Percentiles rank a stretch among this genome's conserved stretches.
These are phyloP conservation scores for Hyposoter didymator DNA, from an alignment of 2,888 invertebrate species.

Conservation along the genomic window DNA sequence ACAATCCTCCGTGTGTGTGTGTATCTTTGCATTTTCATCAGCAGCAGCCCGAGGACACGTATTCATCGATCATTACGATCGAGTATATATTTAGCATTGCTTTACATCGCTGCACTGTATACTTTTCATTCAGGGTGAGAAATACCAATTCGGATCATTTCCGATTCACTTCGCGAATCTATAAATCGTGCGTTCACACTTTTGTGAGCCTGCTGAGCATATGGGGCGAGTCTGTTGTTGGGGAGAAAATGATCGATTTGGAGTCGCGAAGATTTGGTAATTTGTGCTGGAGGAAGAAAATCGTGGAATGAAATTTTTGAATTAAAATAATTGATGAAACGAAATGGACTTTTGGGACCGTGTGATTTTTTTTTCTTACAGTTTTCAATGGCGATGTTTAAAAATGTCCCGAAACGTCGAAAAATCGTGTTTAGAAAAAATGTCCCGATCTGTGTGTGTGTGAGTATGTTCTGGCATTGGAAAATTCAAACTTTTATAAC, in stretches of 20 bases:
- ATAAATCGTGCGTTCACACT: not conserved
- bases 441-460: too few species aligned
- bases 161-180: not conserved
- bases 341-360: not conserved
- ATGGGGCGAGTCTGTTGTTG: not conserved
- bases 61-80: constrained; percentile 27
- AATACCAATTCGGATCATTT: not conserved
- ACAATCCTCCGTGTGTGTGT: not conserved
- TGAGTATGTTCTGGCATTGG: too few species aligned
- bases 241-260: not conserved
- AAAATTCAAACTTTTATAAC: too few species aligned
- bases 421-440: too few species aligned
- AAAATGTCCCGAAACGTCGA: too few species aligned
- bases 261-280: not conserved
- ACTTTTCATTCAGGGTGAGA: not conserved
- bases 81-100: not conserved
- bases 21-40: constrained; percentile 11
- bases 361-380: too few species aligned
- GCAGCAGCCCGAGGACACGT: not conserved
- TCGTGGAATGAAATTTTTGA: too few species aligned
- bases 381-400: too few species aligned
- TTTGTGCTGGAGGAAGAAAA: too few species aligned
- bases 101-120: not conserved
- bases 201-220: not conserved
- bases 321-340: not conserved